Evolutionary conservation across 1,140 invertebrate species (phyloP), one percentile per base, ranked within the genome.

Genomic region (Centruroides sculpturatus): DNA sequence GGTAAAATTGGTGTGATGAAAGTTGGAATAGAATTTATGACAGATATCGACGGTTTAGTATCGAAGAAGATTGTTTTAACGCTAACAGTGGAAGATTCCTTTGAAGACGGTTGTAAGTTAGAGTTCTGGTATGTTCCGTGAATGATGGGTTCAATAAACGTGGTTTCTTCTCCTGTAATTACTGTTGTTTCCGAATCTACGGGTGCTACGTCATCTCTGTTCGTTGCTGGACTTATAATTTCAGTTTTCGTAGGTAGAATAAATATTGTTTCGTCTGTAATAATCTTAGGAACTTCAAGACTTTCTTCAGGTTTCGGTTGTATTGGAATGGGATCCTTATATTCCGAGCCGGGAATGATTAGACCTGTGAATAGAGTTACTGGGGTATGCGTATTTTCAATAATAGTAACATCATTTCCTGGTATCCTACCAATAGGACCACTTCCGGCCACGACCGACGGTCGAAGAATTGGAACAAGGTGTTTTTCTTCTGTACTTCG

Each of bases 121-220:
- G 41, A 6, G 41, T 41, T 41, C 5, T 8, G 5, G 41, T 6
- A 41, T 6, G 5, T 41, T 41, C 8, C 41, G 5, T 41, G 5
- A 8, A 41, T 41, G 8, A 41, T 8, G 8, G 41, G 55, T 60
- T 54, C 64, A 46, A 67, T 66, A 48, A 67, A 67, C 50, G 66
- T 64, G 4, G 66, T 67, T 52, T 67, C 63, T 6, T 55, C 49
- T 35, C 66, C 66, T 23, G 59, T 60, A 53, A 67, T 67, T 8
- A 67, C 13, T 35, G 61, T 61, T 7, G 62, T 63, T 12, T 54
- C 49, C 36, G 55, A 56, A 8, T 13, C 6, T 6, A n/a, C 23
- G 12, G 23, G 23, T 4, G 12, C 50, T 51, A 10, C 10, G 3
- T 51, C 50, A 51, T 34, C 9, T n/a, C 12, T n/a, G 3, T 51